Evolutionary conservation across 2,797 vertebrate genomes (phyloP).

Genomic region (Antrozous pallidus): DNA sequence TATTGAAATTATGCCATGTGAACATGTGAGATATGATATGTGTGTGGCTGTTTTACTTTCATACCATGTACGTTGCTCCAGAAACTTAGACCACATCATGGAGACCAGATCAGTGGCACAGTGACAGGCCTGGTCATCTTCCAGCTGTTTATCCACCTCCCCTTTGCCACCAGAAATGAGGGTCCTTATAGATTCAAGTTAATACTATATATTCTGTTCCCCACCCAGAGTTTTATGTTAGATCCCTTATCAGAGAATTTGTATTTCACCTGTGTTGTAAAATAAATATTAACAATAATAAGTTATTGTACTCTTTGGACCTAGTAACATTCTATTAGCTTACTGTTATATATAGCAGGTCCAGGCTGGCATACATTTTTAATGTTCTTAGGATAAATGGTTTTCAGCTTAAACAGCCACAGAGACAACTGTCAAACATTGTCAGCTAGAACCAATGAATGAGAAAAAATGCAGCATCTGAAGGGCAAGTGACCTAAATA

Average conservation of each 20-base stretch:
- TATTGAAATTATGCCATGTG: neutral
- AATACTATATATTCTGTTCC: neutral
- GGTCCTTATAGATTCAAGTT: neutral
- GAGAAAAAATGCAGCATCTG: constrained; percentile 10
- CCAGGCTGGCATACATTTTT: constrained; percentile 19
- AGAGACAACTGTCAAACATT: constrained; percentile 28
- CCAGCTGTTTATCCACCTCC: neutral
- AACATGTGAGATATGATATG: neutral
- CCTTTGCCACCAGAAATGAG: neutral
- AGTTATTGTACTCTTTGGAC: neutral
- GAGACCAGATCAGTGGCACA: neutral
- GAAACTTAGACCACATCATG: neutral
- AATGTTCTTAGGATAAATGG: constrained; percentile 37
- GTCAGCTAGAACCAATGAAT: constrained; percentile 24
- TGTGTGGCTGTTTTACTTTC: rapidly evolving
- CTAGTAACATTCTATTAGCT: neutral
- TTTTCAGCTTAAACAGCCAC: constrained; percentile 30
- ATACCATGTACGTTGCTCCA: neutral
- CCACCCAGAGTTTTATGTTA: neutral
- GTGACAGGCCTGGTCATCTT: neutral
- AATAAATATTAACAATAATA: neutral
- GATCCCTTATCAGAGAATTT: neutral
- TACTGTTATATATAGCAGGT: neutral
- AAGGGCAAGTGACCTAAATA: constrained; percentile 70
- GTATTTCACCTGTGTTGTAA: neutral